A percentile compares a stretch with the other conserved stretches of the same genome.
Evolutionary conservation across 2,113 vertebrate species (phyloP).

Genomic region (Ploceus nigricollis): DNA sequence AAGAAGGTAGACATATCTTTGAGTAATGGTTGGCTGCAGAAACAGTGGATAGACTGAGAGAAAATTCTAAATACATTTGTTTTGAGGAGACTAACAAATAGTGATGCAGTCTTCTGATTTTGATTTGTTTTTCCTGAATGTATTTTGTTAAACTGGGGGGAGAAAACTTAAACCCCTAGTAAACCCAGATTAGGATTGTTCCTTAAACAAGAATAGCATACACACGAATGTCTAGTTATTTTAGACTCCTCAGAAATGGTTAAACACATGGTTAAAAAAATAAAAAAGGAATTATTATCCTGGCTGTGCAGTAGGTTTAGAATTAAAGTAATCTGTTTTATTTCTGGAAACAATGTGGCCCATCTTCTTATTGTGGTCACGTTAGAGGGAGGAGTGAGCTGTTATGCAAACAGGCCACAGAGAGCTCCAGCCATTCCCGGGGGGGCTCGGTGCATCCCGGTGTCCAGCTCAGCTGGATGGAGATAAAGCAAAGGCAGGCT

Average conservation of each 20-base stretch:
- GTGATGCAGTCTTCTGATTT: background rate
- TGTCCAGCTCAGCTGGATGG: background rate
- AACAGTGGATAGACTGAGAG: background rate
- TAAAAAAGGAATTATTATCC: background rate
- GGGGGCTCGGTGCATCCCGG: background rate
- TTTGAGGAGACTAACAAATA: background rate
- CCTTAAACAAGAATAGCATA: background rate
- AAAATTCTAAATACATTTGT: background rate
- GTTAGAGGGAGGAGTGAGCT: background rate
- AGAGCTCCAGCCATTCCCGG: background rate
- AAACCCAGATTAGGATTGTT: background rate
- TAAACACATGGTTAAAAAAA: background rate
- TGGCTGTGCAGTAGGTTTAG: background rate
- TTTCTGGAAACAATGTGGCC: constrained; percentile 33
- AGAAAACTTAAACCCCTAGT: background rate
- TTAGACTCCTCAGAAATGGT: background rate
- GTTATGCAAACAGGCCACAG: background rate
- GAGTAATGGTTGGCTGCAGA: background rate
- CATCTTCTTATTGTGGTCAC: background rate
- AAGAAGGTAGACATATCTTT: background rate
- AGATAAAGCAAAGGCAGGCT: constrained; percentile 8
- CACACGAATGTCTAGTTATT: background rate
- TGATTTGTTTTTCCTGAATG: background rate
- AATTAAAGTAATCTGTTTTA: constrained; percentile 53
- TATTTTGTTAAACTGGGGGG: background rate